Evolutionary conservation across 2,888 invertebrate species (phyloP), one percentile per base, ranked within the genome.

Genomic region (Eristalis tenax): DNA sequence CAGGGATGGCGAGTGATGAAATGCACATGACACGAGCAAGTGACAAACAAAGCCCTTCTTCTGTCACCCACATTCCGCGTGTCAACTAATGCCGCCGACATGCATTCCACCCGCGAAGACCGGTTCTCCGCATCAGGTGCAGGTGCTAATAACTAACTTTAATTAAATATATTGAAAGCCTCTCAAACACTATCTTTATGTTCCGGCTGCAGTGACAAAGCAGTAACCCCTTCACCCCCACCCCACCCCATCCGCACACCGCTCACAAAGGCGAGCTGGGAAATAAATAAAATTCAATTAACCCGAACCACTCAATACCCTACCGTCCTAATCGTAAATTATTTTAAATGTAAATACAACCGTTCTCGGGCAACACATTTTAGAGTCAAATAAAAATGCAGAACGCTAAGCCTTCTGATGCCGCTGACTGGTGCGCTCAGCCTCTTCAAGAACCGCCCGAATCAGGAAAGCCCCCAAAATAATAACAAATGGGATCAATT

Each of bases 401-500:
- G 28, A 81, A 73, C 68, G 50, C 77, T 85, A 74, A 86, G 86
- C 86, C 82, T 77, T 69, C 85, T 73, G 81, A 77, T 76, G 68
- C 59, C 57, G 66, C 76, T 59, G 43, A 68, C 32, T 8, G 32
- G 32, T 1, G 6, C 0, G 32, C 32, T 32, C 32, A 32, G 66
- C 57, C 38, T 65, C 57, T 66, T 66, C 65, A 65, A 71, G 70
- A 80, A 32, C 32, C 50, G 26, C 75, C 56, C 40, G 40, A 50
- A 63, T 22, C 66, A 68, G 68, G 59, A 83, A 87, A 83, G 76
- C 83, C 79, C 66, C 76, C 83, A 76, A 32, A 87, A 87, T 83
- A 87, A 80, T 87, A 87, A 87, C 79, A 83, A 87, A 87, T 83
- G 79, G 57, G 83, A 79, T 83, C 87, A 79, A 87, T 83, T 87